Evolutionary conservation across 2,113 vertebrate genomes (phyloP).

Genomic region (Zosterops borbonicus): DNA sequence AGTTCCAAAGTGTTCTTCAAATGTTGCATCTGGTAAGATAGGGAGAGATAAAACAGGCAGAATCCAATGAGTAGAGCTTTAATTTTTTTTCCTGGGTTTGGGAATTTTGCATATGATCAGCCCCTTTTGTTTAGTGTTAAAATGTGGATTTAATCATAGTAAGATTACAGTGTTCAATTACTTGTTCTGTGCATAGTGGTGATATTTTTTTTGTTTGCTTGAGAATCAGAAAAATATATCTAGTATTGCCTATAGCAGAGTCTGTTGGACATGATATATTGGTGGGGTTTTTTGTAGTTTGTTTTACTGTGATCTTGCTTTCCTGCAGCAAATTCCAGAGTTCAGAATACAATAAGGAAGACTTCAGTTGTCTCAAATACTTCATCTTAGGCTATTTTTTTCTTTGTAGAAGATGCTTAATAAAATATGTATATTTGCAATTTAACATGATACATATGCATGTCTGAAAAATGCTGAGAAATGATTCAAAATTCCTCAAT

Average conservation of each 20-base stretch:
- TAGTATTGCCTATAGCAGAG: not conserved
- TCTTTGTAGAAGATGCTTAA: not conserved
- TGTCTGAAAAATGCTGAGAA: not conserved
- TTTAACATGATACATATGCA: not conserved
- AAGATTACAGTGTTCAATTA: not conserved
- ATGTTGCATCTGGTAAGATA: not conserved
- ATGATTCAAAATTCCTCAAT: fast-evolving
- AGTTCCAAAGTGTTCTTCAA: not conserved
- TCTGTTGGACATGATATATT: not conserved
- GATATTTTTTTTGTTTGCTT: not conserved
- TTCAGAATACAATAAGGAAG: not conserved
- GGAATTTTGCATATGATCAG: not conserved
- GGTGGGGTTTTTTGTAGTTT: not conserved
- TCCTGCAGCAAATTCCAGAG: not conserved
- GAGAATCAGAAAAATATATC: not conserved
- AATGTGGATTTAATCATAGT: not conserved
- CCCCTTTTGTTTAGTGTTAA: not conserved
- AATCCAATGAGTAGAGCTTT: not conserved
- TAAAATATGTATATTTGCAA: not conserved
- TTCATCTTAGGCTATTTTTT: not conserved
- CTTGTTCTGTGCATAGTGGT: not conserved
- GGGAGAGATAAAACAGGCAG: not conserved
- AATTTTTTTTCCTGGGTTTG: not conserved
- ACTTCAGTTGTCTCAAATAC: not conserved
- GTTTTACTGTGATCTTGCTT: not conserved